These are phyloP conservation scores for Stenolophus ochropezus DNA, from an alignment of 2,888 invertebrate species.

Conservation along the genomic window DNA sequence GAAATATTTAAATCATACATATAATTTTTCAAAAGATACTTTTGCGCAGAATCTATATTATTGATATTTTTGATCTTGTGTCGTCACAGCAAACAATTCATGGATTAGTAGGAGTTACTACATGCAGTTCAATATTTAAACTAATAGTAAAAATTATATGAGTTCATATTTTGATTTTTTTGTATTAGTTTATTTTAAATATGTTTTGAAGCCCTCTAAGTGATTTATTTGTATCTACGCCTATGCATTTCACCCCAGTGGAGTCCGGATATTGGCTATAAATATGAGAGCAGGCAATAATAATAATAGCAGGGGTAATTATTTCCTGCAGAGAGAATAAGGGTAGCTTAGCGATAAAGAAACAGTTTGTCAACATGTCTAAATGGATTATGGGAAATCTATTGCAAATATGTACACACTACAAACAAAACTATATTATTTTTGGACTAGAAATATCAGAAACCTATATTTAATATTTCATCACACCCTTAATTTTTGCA, in stretches of 20 bases:
- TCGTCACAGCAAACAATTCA: no score
- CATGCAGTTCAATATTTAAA: no score
- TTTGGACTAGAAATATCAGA: neutral
- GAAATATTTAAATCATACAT: no score
- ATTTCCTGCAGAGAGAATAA: constrained; percentile 30
- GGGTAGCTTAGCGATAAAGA: constrained; percentile 43
- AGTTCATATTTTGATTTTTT: no score
- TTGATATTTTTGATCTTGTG: no score
- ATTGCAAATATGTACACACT: constrained; percentile 38
- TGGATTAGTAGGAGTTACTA: no score
- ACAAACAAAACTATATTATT: neutral
- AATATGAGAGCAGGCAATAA: constrained; percentile 54
- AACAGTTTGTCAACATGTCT: constrained; percentile 52
- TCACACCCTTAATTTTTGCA: neutral
- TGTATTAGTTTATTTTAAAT: no score
- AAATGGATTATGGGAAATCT: constrained; percentile 53
- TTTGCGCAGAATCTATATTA: no score
- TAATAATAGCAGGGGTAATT: constrained; percentile 52
- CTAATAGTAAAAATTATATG: no score
- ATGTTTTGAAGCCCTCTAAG: no score
- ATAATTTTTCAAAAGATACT: no score
- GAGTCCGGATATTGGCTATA: constrained; percentile 53
- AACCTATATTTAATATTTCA: neutral
- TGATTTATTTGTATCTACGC: no score
- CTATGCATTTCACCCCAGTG: constrained; percentile 44